Base-by-base conservation (phyloP, 2,888 invertebrate genomes). In the Patella caerulea region DNA sequence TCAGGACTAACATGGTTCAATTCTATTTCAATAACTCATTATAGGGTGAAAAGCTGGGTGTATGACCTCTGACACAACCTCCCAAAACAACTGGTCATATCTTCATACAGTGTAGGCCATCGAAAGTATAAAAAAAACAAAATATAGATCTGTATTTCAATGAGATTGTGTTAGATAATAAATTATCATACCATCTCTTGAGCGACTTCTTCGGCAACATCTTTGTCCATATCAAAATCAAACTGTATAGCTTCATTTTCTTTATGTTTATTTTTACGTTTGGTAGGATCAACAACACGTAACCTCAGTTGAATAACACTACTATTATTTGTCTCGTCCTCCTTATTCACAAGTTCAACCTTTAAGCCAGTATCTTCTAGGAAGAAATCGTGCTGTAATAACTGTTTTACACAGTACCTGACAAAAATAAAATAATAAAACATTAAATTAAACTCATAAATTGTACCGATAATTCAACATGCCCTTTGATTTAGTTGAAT, bases 241-340 rank as follows among this genome's bases (percentile, higher is more conserved):
- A 99, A 99, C 92, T 99, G 98, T 86, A 99, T 98, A 15, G 99
- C 99, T 92, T 99, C 99, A 92, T 99, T 99, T 92, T 99, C 98
- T 90, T 98, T 98, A 92, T 99, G 98, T 84, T 98, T 97, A 91
- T 97, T 97, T 70, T 97, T 97, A 82, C 98, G 94, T 92, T 99
- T 99, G 92, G 98, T 98, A 52, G 98, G 97, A 93, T 99, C 99
- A 79, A 98, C 94, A 81, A 99, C 96, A 83, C 98, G 94, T 72
- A 99, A 93, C 69, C 98, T 94, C 92, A 99, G 96, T 92, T 97
- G 96, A 59, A 89, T 85, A 45, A 84, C 80, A 12, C 84, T 80
- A 34, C 83, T 97, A n/a, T 83, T 84, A 56, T 81, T 74, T 45
- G 78, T 81, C 56, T 86, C 87, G 29, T 90, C 91, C 78, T 94